A percentile compares a stretch with the other conserved stretches of the same genome.
These are phyloP conservation scores for Plagiodera versicolora DNA, from an alignment of 2,888 invertebrate species.

Conservation along the genomic window DNA sequence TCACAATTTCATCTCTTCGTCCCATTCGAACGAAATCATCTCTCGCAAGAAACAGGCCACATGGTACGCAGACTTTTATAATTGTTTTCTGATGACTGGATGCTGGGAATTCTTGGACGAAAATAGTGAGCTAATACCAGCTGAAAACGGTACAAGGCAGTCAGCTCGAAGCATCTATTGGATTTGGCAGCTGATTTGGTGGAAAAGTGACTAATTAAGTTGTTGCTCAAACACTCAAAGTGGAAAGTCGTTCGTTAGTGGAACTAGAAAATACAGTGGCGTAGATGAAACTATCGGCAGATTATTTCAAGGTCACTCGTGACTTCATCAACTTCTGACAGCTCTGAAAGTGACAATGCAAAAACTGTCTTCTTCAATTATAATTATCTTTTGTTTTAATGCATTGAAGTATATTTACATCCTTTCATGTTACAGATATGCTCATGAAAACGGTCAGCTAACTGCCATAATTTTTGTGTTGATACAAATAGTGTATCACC, in stretches of 20 bases:
- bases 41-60: conserved; percentile 6
- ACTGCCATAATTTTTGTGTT: too few relatives aligned
- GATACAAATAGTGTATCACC: too few relatives aligned
- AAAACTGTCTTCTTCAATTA: too few relatives aligned
- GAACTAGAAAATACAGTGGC: too few relatives aligned
- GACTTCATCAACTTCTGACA: too few relatives aligned
- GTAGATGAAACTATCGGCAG: too few relatives aligned
- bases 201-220: conserved; percentile 14
- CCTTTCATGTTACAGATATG: too few relatives aligned
- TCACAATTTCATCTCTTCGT: not conserved
- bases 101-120: conserved; percentile 22
- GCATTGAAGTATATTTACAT: too few relatives aligned
- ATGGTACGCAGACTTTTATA: not conserved
- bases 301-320: too few relatives aligned
- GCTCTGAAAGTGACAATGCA: too few relatives aligned
- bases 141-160: conserved; percentile 19
- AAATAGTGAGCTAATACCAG: conserved; percentile 35
- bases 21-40: not conserved
- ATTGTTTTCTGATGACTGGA: conserved; percentile 10
- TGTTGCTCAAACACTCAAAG: not conserved
- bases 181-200: conserved; percentile 27
- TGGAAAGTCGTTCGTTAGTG: not conserved
- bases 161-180: conserved; percentile 31
- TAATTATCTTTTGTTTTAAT: too few relatives aligned
- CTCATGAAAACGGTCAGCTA: too few relatives aligned